phyloP scores from a whole-genome alignment of 2,113 vertebrate species.

The Meles meles region DNA sequence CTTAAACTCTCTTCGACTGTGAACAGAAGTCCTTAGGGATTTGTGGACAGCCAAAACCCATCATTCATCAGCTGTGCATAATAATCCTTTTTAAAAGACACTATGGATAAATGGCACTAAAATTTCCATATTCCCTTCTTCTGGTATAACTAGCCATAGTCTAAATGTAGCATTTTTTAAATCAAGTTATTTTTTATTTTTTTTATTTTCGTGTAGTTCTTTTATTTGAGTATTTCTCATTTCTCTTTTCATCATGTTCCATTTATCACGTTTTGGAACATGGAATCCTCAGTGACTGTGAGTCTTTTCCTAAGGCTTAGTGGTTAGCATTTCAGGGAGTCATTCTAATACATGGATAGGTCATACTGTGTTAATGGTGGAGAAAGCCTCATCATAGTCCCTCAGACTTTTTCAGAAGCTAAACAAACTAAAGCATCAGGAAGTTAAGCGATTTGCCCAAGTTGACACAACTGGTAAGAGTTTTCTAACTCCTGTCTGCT shows the following conservation, averaged over 20 bases:
- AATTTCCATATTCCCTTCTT: constrained; percentile 4
- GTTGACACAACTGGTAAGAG: not conserved
- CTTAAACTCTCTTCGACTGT: not conserved
- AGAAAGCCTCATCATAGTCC: not conserved
- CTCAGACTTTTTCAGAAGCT: not conserved
- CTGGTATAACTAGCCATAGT: not conserved
- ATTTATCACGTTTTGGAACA: not conserved
- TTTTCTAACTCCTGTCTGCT: not conserved
- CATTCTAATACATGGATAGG: not conserved
- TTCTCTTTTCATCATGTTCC: not conserved
- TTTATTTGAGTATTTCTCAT: not conserved
- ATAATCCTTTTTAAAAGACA: constrained; percentile 17
- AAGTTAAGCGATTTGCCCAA: not conserved
- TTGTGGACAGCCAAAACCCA: not conserved
- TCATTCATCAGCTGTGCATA: not conserved
- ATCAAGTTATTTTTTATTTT: not conserved
- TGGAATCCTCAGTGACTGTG: not conserved
- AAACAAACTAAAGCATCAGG: not conserved
- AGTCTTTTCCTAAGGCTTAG: not conserved
- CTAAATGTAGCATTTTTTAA: not conserved
- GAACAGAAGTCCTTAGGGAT: not conserved
- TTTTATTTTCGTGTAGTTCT: not conserved
- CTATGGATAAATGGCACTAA: constrained; percentile 16
- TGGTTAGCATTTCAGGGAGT: not conserved
- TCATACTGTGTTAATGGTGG: not conserved